Percentiles rank a stretch among this genome's conserved stretches.
Conservation (phyloP, 2,797 vertebrate genomes). For the Octomys mimax region DNA sequence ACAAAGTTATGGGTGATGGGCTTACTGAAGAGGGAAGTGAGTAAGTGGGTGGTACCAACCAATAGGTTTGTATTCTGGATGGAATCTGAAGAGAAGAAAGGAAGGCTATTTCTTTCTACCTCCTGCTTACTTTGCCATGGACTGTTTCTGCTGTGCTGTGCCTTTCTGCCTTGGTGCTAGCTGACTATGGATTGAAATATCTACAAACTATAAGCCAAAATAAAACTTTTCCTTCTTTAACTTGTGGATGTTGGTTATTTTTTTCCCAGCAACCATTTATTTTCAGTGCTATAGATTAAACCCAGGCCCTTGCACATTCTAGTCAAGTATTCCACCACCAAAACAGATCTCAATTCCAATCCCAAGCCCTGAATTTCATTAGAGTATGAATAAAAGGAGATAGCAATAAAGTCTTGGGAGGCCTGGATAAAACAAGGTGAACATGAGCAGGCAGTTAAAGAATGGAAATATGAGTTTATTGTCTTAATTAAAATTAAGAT, state of each 20-base stretch:
- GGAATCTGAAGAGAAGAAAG: not conserved
- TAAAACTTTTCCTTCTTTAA: not conserved
- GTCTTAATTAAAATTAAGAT: conserved; percentile 50
- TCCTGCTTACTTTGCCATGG: not conserved
- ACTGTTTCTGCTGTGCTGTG: not conserved
- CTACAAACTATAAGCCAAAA: not conserved
- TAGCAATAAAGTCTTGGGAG: conserved; percentile 26
- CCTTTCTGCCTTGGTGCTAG: not conserved
- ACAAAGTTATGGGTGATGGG: not conserved
- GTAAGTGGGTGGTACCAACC: not conserved
- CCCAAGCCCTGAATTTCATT: conserved; percentile 16
- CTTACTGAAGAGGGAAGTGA: not conserved
- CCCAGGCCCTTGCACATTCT: not conserved
- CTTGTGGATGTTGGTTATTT: not conserved
- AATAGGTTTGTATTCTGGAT: not conserved
- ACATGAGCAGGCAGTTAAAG: not conserved
- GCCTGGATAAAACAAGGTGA: not conserved
- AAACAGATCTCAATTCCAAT: not conserved
- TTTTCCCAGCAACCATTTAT: not conserved
- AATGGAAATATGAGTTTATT: conserved; percentile 45
- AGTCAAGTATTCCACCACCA: not conserved
- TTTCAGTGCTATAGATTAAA: not conserved
- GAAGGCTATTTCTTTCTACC: not conserved
- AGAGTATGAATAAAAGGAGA: not conserved
- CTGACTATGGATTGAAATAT: not conserved